A percentile compares a stretch with the other conserved stretches of the same genome.
Evolutionary conservation across 2,113 vertebrate species (phyloP).

Genomic region (Grus americana): DNA sequence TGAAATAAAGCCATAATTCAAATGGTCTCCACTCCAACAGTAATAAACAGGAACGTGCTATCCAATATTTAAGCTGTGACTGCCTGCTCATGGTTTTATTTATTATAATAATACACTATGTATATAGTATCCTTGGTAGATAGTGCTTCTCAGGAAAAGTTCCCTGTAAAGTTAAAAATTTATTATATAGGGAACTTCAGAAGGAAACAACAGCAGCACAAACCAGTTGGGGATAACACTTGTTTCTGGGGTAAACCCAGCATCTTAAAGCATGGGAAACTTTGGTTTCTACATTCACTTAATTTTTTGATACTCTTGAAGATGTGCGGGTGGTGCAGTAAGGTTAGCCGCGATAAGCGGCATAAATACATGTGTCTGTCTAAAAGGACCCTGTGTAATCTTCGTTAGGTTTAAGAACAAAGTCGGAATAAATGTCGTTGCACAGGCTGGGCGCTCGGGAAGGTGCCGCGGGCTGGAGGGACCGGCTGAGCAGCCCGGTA

Average conservation of each 20-base stretch:
- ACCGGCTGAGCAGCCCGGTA: accelerated
- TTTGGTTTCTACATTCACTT: not conserved
- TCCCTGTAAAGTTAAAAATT: not conserved
- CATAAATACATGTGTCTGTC: accelerated
- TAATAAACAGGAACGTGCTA: not conserved
- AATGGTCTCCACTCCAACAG: not conserved
- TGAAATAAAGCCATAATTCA: not conserved
- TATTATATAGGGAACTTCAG: not conserved
- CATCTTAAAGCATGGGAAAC: not conserved
- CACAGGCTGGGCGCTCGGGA: not conserved
- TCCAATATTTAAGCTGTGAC: not conserved
- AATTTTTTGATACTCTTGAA: not conserved
- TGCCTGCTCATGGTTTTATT: not conserved
- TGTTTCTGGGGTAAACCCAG: not conserved
- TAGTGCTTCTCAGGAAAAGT: not conserved
- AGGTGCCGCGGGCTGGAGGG: not conserved
- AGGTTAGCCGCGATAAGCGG: not conserved
- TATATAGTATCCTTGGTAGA: not conserved
- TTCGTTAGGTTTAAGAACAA: accelerated
- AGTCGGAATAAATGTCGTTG: accelerated
- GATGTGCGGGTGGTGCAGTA: accelerated
- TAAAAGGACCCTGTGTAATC: accelerated
- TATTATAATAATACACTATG: not conserved
- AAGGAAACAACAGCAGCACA: not conserved
- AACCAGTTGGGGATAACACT: not conserved